These are phyloP conservation scores for Lemur catta DNA, from an alignment of 2,797 vertebrate genomes.

Conservation along the genomic window DNA sequence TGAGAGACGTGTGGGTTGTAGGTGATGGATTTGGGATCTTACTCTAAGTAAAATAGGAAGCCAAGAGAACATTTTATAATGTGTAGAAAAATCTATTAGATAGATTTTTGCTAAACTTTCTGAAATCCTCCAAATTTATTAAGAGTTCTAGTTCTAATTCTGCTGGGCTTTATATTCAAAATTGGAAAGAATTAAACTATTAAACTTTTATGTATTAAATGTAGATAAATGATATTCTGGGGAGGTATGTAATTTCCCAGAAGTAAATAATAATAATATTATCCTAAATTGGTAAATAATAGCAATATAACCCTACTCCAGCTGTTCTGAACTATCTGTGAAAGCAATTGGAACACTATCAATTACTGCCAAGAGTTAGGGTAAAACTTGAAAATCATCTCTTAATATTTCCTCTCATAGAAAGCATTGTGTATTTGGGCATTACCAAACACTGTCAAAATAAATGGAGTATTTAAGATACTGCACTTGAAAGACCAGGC, in stretches of 20 bases:
- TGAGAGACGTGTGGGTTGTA: background rate
- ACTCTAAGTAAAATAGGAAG: background rate
- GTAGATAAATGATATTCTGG: background rate
- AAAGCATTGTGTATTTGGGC: background rate
- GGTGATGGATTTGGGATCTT: background rate
- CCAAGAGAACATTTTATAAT: background rate
- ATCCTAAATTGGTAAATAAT: conserved; percentile 17
- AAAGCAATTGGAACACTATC: background rate
- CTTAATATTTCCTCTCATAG: background rate
- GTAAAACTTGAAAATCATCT: background rate
- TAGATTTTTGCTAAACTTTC: conserved; percentile 2
- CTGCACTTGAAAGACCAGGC: background rate
- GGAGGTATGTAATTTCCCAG: background rate
- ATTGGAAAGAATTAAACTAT: background rate
- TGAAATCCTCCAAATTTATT: conserved; percentile 7
- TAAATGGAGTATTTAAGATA: background rate
- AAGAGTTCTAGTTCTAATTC: background rate
- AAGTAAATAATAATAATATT: conserved; percentile 23
- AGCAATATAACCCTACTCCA: background rate
- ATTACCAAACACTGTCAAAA: background rate
- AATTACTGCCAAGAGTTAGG: background rate
- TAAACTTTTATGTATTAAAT: background rate
- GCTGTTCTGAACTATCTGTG: background rate
- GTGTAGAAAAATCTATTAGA: background rate
- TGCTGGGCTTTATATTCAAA: background rate